These are phyloP conservation scores for Aurelia sp. DNA, from an alignment of 30 jellyfish, hydroid and myxozoan species.

Conservation along the genomic window DNA sequence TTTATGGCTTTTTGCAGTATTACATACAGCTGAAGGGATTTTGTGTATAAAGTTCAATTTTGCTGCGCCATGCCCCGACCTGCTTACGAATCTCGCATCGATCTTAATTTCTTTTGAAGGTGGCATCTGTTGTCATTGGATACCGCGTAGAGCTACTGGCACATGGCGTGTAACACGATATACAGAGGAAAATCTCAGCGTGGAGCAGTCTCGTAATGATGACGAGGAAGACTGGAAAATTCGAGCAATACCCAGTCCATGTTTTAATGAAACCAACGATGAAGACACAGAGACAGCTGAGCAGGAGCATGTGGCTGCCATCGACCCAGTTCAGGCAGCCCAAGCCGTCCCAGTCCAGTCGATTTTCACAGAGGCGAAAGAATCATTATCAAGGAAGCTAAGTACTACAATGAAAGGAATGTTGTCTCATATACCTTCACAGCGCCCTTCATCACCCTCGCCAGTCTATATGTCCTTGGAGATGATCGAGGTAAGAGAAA, in stretches of 20 bases:
- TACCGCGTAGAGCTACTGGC: conserved; percentile 38
- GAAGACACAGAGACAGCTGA: not conserved
- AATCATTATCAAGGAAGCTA: conserved; percentile 19
- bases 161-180: conserved; percentile 53
- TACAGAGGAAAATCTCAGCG: conserved; percentile 12
- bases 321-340: no score
- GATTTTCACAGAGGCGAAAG: not conserved
- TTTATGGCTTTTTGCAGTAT: no score
- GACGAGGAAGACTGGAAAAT: conserved; percentile 10
- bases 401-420: not conserved
- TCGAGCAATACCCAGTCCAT: conserved; percentile 32
- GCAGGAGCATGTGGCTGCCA: not conserved
- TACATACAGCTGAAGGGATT: no score
- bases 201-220: not conserved
- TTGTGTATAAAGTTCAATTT: no score
- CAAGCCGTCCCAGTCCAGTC: not conserved
- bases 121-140: conserved; percentile 72
- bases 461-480: conserved; percentile 27
- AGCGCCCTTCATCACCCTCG: conserved; percentile 4
- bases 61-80: no score
- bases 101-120: not conserved
- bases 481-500: conserved; percentile 24
- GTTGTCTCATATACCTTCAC: not conserved
- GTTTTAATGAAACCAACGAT: not conserved
- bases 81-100: not conserved